Conservation (phyloP, 2,797 vertebrate species). For the Cyprinella venusta region DNA sequence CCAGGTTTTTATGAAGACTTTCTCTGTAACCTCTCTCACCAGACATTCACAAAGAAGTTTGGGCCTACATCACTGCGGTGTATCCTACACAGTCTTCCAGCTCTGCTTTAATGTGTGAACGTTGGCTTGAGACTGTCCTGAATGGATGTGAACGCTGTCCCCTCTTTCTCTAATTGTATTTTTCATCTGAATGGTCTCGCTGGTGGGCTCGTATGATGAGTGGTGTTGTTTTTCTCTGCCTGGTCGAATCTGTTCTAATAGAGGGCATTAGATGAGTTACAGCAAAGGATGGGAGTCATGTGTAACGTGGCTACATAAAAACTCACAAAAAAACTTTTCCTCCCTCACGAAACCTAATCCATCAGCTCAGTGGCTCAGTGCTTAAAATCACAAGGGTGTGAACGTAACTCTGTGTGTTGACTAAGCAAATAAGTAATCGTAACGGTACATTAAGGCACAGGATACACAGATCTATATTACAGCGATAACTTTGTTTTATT, state of each 20-base stretch:
- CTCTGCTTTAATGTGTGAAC: constrained; percentile 26
- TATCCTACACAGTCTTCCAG: background rate
- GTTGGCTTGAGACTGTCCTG: background rate
- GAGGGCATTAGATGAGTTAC: constrained; percentile 1
- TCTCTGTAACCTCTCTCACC: background rate
- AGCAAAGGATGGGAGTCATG: constrained; percentile 15
- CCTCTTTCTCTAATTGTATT: constrained; percentile 34
- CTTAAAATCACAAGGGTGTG: constrained; percentile 12
- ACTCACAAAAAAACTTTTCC: background rate
- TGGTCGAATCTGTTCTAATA: constrained; percentile 11
- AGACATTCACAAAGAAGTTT: constrained; percentile 14
- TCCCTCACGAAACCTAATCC: background rate
- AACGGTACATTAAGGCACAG: constrained; percentile 25
- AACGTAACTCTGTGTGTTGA: constrained; percentile 12
- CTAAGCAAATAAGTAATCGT: constrained; percentile 33
- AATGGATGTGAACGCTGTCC: constrained; percentile 13
- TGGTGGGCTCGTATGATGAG: constrained; percentile 20
- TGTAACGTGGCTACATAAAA: constrained; percentile 24
- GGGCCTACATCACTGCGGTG: background rate
- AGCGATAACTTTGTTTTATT: constrained; percentile 30
- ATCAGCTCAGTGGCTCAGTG: constrained; percentile 20
- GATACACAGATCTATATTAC: constrained; percentile 32
- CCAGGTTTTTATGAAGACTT: background rate
- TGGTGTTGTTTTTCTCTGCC: constrained; percentile 17
- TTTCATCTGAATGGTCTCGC: constrained; percentile 32